These are phyloP conservation scores for Cataglyphis rosenhaueri DNA, from an alignment of 2,888 invertebrate species.

Conservation along the genomic window DNA sequence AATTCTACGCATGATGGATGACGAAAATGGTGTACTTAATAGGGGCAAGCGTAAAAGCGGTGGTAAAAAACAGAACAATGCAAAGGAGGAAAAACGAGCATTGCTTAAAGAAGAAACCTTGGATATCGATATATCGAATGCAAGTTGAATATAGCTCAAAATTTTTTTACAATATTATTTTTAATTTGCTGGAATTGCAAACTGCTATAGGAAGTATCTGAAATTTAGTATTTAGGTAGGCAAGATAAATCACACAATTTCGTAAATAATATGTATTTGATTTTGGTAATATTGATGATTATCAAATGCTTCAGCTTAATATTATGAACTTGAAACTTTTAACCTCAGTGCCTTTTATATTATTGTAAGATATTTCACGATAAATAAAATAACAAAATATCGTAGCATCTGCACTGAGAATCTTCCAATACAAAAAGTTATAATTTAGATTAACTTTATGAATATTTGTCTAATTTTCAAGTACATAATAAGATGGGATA, in stretches of 20 bases:
- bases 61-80: constrained; percentile 82
- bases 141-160: constrained; percentile 78
- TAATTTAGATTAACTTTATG: constrained; percentile 18
- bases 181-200: constrained; percentile 39
- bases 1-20: constrained; percentile 98
- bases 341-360: constrained; percentile 63
- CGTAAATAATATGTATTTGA: constrained; percentile 26
- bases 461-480: constrained; percentile 24
- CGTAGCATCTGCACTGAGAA: constrained; percentile 16
- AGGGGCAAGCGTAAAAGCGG: constrained; percentile 87
- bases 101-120: constrained; percentile 85
- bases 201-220: constrained; percentile 5
- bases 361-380: constrained; percentile 36
- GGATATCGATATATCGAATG: constrained; percentile 83
- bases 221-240: constrained; percentile 7
- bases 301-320: constrained; percentile 21
- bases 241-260: constrained; percentile 21
- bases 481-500: background rate
- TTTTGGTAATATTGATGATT: constrained; percentile 17
- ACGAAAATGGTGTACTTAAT: constrained; percentile 94
- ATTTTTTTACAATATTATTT: constrained; percentile 8
- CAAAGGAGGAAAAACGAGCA: constrained; percentile 85
- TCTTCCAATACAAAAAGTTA: constrained; percentile 47
- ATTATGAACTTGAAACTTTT: constrained; percentile 45
- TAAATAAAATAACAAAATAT: constrained; percentile 26